Evolutionary conservation across 2,888 invertebrate genomes (phyloP), one percentile per base, ranked within the genome.

Genomic region (Tetragnatha montana): DNA sequence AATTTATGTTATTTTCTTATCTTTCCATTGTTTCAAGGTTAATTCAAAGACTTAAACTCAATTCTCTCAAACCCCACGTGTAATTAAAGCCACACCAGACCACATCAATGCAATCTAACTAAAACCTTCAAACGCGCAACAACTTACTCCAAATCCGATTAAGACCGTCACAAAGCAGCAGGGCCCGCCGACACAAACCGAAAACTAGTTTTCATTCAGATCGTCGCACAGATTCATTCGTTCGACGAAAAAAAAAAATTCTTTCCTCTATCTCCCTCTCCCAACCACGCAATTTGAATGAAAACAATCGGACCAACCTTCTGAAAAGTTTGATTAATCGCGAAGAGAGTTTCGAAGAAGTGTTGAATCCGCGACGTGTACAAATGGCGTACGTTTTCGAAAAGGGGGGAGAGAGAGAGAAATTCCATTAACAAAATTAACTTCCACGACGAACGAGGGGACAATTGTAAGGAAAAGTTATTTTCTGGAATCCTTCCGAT

Each of bases 351-450:
- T 87, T 71, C 75, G 49, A 87, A 87, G 87, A 87, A 80, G 87
- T 75, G 81, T 50, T 85, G 85, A 85, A 79, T 49, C 68, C 50
- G 47, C 81, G 87, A 87, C 87, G 74, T 47, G 81, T 73, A 81
- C 87, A 87, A 81, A 87, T 81, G 81, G 74, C 80, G 69, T 81
- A 81, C 50, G 51, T 60, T 70, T 80, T 81, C 76, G 51, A 78
- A 70, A 78, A 78, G 60, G 60, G 35, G 35, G 35, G 35, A 4
- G 35, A 35, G 35, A 4, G 35, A 35, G 87, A 75, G 87, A 87
- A 87, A 87, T 81, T 81, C 87, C 76, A 87, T 87, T 87, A 87
- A 82, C 81, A 87, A 87, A 87, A 87, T 87, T 87, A 87, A 87
- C 87, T 81, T 82, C 75, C 51, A 51, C 70, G 76, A 87, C 74